phyloP scores from a whole-genome alignment of 2,113 vertebrate genomes.

The Hyaena hyaena region DNA sequence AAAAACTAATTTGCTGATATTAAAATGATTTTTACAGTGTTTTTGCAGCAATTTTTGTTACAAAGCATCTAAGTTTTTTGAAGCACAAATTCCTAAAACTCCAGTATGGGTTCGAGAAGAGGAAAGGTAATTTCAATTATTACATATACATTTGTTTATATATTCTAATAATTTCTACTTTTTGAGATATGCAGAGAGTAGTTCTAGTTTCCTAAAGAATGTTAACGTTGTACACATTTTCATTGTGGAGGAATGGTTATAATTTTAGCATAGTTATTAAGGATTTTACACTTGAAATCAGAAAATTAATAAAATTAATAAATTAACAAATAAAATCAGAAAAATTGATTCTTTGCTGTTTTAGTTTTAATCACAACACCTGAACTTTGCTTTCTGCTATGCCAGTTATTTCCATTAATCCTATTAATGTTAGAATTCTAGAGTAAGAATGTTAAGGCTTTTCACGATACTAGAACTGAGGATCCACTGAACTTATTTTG shows the following conservation, averaged over 20 bases:
- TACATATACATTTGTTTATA: neutral
- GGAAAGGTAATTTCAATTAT: slow-evolving; percentile 89
- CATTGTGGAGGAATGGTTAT: slow-evolving; percentile 1
- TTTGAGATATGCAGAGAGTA: neutral
- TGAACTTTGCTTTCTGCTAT: neutral
- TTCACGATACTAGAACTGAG: neutral
- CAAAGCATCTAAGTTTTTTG: slow-evolving; percentile 95
- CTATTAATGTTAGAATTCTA: slow-evolving; percentile 17
- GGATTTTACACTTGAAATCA: slow-evolving; percentile 48
- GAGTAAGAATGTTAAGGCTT: slow-evolving; percentile 32
- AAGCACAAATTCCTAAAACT: slow-evolving; percentile 93
- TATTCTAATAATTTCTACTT: slow-evolving; percentile 1
- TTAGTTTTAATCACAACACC: slow-evolving; percentile 38
- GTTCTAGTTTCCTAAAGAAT: neutral
- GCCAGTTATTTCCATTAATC: neutral
- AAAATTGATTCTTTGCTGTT: slow-evolving; percentile 32
- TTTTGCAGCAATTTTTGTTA: slow-evolving; percentile 99
- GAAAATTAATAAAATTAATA: neutral
- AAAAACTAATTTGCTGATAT: neutral
- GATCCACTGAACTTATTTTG: neutral
- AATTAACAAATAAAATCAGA: neutral
- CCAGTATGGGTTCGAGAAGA: slow-evolving; percentile 94
- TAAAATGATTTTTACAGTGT: slow-evolving; percentile 84
- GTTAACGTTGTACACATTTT: neutral
- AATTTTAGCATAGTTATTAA: slow-evolving; percentile 47